phyloP scores from a whole-genome alignment of 2,797 vertebrate species.

The Gymnopithys bicolor region DNA sequence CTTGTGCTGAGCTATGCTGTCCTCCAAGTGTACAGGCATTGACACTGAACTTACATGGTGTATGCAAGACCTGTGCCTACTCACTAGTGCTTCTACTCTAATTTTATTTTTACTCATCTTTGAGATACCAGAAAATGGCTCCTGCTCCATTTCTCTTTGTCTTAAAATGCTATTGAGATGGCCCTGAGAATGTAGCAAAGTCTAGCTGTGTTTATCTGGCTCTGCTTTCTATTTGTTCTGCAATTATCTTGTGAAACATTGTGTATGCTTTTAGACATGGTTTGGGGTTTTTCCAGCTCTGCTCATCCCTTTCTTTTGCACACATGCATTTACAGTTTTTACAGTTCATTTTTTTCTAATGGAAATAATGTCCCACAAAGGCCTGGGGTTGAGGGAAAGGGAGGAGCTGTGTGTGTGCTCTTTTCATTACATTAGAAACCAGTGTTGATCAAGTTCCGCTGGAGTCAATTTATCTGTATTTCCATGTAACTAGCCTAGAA shows the following conservation, averaged over 20 bases:
- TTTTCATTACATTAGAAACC: neutral
- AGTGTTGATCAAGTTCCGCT: neutral
- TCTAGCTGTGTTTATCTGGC: neutral
- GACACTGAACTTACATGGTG: accelerated
- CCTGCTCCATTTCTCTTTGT: neutral
- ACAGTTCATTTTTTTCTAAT: neutral
- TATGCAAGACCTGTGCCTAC: neutral
- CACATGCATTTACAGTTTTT: neutral
- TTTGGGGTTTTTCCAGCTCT: neutral
- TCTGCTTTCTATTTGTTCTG: conserved; percentile 35
- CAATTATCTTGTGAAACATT: conserved; percentile 13
- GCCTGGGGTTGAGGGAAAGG: neutral
- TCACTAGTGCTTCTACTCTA: neutral
- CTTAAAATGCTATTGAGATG: neutral
- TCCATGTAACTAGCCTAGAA: neutral
- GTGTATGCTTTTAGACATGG: neutral
- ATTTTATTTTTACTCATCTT: neutral
- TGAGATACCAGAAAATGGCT: neutral
- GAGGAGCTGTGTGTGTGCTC: neutral
- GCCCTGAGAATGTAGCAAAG: accelerated
- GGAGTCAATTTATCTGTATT: neutral
- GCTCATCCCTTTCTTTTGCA: neutral
- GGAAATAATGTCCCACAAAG: neutral
- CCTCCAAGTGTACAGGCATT: neutral
- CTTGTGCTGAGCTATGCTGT: neutral